Conservation (phyloP, 2,797 vertebrate species). For the Sebastes jordani region DNA sequence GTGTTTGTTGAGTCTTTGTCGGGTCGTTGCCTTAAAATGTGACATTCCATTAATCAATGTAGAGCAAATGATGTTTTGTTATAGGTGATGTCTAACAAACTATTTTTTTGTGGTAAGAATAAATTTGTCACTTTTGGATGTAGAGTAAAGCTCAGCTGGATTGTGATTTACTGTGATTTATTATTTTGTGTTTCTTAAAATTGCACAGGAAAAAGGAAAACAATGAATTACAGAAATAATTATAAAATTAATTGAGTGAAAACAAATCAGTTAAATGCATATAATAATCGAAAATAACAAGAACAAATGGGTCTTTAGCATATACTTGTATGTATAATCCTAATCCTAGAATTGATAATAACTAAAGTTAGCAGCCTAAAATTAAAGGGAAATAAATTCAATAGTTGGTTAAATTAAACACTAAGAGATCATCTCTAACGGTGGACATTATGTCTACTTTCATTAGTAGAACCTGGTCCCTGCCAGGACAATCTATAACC, state of each 20-base stretch:
- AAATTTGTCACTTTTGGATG: background rate
- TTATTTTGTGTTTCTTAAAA: background rate
- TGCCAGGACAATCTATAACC: background rate
- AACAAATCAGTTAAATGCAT: background rate
- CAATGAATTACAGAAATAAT: background rate
- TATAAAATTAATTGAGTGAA: no score
- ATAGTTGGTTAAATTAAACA: background rate
- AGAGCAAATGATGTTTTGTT: background rate
- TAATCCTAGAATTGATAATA: background rate
- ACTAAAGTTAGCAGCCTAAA: background rate
- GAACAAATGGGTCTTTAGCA: background rate
- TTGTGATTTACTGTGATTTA: background rate
- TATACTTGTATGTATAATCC: rapidly evolving
- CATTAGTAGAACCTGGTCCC: background rate
- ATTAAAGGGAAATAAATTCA: background rate
- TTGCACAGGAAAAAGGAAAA: background rate
- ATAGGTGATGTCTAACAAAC: conserved; percentile 12
- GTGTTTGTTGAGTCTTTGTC: background rate
- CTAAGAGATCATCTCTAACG: background rate
- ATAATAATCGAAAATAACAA: background rate
- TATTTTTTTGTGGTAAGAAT: conserved; percentile 36
- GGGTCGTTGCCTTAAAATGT: conserved; percentile 7
- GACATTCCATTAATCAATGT: conserved; percentile 19
- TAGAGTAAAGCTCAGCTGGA: background rate
- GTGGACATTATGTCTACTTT: background rate